Evolutionary conservation across 1,140 invertebrate genomes (phyloP).

Genomic region (Euschistus heros): DNA sequence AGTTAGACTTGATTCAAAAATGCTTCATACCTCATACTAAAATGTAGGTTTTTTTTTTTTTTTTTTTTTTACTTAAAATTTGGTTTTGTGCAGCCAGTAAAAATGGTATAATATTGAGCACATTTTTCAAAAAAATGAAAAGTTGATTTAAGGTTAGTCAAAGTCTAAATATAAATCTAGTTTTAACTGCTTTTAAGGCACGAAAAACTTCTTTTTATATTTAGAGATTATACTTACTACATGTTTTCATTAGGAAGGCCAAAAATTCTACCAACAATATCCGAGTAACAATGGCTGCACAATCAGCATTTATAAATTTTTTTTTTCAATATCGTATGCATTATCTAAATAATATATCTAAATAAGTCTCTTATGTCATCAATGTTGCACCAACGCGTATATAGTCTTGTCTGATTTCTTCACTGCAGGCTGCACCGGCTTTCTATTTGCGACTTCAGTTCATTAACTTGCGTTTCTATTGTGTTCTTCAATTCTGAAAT

Average conservation of each 20-base stretch:
- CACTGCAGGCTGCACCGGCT: slow-evolving; percentile 86
- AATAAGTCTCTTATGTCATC: slow-evolving; percentile 25
- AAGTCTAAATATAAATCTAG: slow-evolving; percentile 18
- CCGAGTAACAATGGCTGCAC: slow-evolving; percentile 2
- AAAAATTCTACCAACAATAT: background rate
- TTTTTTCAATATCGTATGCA: background rate
- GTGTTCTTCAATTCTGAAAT: slow-evolving; percentile 87
- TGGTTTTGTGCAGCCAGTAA: slow-evolving; percentile 12
- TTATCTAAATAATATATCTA: slow-evolving; percentile 22
- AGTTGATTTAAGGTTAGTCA: slow-evolving; percentile 1
- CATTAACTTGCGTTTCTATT: slow-evolving; percentile 87
- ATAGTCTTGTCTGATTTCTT: slow-evolving; percentile 30
- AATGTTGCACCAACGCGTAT: slow-evolving; percentile 23
- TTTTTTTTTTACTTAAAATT: slow-evolving; percentile 6
- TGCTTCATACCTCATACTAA: background rate
- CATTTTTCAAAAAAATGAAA: slow-evolving; percentile 1
- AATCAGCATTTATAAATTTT: background rate
- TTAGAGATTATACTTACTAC: slow-evolving; percentile 5
- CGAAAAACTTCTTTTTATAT: slow-evolving; percentile 16
- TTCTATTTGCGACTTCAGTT: slow-evolving; percentile 87
- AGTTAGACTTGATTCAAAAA: slow-evolving; percentile 3
- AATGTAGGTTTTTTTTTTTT: slow-evolving; percentile 15
- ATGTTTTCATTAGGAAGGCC: slow-evolving; percentile 4
- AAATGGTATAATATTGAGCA: slow-evolving; percentile 3
- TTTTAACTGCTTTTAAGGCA: slow-evolving; percentile 19